These are phyloP conservation scores for Crematogaster levior DNA, from an alignment of 2,888 invertebrate species.

Conservation along the genomic window DNA sequence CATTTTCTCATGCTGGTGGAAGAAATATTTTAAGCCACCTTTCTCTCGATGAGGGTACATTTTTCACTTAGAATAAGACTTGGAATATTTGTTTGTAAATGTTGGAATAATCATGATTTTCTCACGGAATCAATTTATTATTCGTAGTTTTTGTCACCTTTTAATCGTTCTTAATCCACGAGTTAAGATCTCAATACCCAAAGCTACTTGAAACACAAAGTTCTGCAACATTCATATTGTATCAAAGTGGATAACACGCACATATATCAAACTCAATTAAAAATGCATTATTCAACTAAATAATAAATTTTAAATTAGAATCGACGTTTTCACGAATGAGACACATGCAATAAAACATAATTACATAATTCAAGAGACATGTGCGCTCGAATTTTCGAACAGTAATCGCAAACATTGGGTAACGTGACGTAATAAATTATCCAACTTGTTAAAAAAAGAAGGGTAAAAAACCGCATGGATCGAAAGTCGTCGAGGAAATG, in stretches of 20 bases:
- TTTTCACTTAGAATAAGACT: constrained; percentile 15
- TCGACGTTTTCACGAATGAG: not conserved
- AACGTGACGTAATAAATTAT: constrained; percentile 29
- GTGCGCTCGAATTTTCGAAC: not conserved
- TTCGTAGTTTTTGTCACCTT: not conserved
- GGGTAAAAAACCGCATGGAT: not conserved
- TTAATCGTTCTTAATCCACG: not conserved
- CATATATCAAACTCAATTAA: not conserved
- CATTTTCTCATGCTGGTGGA: not conserved
- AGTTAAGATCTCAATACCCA: not conserved
- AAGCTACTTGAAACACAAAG: not conserved
- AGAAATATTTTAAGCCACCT: not conserved
- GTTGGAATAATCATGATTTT: constrained; percentile 5
- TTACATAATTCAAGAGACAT: not conserved
- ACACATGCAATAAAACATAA: not conserved
- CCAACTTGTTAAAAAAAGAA: not conserved
- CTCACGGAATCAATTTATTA: not conserved
- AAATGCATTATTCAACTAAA: not conserved
- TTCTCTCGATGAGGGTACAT: not conserved
- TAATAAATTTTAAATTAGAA: not conserved
- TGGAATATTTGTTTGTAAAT: constrained; percentile 13
- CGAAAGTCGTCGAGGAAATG: constrained; percentile 34
- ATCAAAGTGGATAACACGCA: not conserved
- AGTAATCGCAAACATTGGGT: constrained; percentile 5
- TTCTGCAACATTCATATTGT: not conserved